phyloP scores from a whole-genome alignment of 2,113 vertebrate species.

The Anser cygnoides region DNA sequence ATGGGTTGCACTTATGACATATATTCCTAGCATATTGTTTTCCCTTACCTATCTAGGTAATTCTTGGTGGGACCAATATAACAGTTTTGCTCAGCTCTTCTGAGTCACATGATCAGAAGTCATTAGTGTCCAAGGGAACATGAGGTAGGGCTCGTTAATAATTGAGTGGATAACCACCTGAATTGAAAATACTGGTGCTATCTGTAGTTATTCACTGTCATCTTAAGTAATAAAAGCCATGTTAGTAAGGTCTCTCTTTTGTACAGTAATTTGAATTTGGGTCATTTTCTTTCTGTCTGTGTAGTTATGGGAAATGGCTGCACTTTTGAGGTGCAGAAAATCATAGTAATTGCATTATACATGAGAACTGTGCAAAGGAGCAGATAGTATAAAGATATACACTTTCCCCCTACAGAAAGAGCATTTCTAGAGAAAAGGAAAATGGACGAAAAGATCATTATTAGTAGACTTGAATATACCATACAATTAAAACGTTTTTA shows the following conservation, averaged over 20 bases:
- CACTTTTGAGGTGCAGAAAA: slow-evolving; percentile 66
- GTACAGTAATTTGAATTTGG: slow-evolving; percentile 39
- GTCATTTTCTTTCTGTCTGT: slow-evolving; percentile 64
- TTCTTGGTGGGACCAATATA: not conserved
- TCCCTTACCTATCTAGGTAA: not conserved
- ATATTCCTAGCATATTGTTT: not conserved
- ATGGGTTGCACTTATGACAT: not conserved
- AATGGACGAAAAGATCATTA: slow-evolving; percentile 9
- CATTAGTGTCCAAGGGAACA: slow-evolving; percentile 40
- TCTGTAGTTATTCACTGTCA: slow-evolving; percentile 58
- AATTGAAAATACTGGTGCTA: slow-evolving; percentile 54
- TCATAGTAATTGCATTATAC: slow-evolving; percentile 58
- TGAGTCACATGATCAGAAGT: slow-evolving; percentile 16
- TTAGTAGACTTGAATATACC: not conserved
- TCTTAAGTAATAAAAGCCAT: slow-evolving; percentile 59
- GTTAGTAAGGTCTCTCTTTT: slow-evolving; percentile 45
- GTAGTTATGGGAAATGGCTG: slow-evolving; percentile 64
- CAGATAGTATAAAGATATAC: slow-evolving; percentile 11
- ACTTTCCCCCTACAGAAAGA: slow-evolving; percentile 31
- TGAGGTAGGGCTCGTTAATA: slow-evolving; percentile 24
- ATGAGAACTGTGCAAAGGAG: slow-evolving; percentile 41
- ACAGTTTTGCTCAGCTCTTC: not conserved
- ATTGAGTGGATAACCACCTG: not conserved
- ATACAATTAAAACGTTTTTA: slow-evolving; percentile 55
- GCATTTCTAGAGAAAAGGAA: slow-evolving; percentile 43